phyloP scores from a whole-genome alignment of 2,888 invertebrate genomes.

The Ophion ventricosus region DNA sequence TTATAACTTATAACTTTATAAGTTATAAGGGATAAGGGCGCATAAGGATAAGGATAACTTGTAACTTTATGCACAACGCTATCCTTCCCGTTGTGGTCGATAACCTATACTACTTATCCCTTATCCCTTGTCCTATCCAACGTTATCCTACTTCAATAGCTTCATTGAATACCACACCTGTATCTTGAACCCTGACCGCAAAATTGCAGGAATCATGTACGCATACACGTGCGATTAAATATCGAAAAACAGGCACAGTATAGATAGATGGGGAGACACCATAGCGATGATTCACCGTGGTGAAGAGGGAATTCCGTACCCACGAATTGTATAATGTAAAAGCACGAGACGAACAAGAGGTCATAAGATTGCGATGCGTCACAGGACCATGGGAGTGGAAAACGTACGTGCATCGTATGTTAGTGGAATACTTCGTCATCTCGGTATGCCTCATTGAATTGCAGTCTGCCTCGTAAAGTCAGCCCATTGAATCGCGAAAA shows the following conservation, averaged over 20 bases:
- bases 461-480: constrained; percentile 32
- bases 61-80: too few relatives aligned
- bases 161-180: neutral
- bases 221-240: neutral
- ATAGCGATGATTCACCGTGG: constrained; percentile 47
- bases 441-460: constrained; percentile 26
- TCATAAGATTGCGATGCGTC: constrained; percentile 56
- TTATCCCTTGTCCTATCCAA: too few relatives aligned
- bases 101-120: too few relatives aligned
- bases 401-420: constrained; percentile 55
- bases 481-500: constrained; percentile 23
- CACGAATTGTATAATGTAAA: constrained; percentile 36
- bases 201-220: neutral
- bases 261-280: constrained; percentile 39
- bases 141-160: neutral
- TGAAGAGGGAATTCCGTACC: constrained; percentile 40
- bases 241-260: constrained; percentile 18
- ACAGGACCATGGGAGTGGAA: constrained; percentile 48
- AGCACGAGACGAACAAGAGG: constrained; percentile 21
- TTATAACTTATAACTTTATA: too few relatives aligned
- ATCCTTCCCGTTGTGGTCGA: too few relatives aligned
- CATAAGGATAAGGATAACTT: too few relatives aligned
- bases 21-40: too few relatives aligned
- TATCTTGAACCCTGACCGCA: neutral
- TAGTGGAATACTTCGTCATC: constrained; percentile 32